These are phyloP conservation scores for Agraylea sexmaculata DNA, from an alignment of 1,140 invertebrate genomes.

Conservation along the genomic window DNA sequence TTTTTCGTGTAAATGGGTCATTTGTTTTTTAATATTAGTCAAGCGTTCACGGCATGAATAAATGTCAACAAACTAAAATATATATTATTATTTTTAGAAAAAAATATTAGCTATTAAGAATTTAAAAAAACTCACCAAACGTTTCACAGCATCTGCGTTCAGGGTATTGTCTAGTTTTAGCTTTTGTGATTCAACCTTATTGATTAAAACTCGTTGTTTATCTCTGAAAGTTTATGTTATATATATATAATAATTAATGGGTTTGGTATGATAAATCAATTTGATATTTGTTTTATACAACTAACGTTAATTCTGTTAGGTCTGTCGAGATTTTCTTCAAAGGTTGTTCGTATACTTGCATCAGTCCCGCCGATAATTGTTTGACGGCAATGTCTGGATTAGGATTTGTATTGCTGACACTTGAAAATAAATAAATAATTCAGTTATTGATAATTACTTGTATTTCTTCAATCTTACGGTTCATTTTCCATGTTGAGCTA, in stretches of 20 bases:
- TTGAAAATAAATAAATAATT: no score
- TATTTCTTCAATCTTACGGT: no score
- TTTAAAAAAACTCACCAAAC: constrained; percentile 12
- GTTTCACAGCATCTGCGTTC: constrained; percentile 15
- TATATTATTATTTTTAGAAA: constrained; percentile 1
- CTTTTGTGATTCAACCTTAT: constrained; percentile 13
- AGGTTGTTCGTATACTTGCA: constrained; percentile 14
- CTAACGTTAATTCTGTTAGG: constrained; percentile 16
- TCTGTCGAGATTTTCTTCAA: constrained; percentile 10
- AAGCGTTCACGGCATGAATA: constrained; percentile 13
- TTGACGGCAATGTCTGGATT: constrained; percentile 12
- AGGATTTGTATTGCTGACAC: no score
- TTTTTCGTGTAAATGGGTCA: constrained; percentile 16
- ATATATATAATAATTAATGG: no score
- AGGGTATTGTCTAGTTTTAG: constrained; percentile 13
- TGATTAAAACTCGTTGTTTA: constrained; percentile 15
- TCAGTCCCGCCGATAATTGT: constrained; percentile 11
- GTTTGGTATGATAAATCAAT: no score
- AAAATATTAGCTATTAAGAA: not conserved
- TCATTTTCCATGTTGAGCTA: no score
- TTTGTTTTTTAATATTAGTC: constrained; percentile 17
- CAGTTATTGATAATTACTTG: no score
- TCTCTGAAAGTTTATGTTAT: constrained; percentile 11
- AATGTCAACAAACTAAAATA: constrained; percentile 16
- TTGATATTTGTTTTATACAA: no score